Evolutionary conservation across 2,113 vertebrate species (phyloP).

Genomic region (Puntigrus tetrazona): DNA sequence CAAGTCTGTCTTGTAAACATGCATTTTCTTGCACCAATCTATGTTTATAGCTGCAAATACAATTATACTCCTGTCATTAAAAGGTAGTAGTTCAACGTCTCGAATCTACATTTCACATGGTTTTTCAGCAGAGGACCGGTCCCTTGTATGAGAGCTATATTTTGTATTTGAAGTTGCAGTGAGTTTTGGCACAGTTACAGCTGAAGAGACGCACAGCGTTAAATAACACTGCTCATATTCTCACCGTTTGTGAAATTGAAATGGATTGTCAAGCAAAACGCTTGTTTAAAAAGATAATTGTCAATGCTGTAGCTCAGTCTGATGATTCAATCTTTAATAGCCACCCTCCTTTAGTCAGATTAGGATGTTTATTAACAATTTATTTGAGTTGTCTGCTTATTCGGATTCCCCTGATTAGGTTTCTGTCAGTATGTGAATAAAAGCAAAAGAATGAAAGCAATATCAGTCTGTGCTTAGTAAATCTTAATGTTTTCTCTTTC

Average conservation of each 20-base stretch:
- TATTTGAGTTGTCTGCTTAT: slow-evolving; percentile 72
- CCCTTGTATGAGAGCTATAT: neutral
- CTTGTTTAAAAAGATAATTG: slow-evolving; percentile 65
- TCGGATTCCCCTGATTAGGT: slow-evolving; percentile 68
- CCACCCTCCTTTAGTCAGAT: slow-evolving; percentile 63
- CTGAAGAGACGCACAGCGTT: neutral
- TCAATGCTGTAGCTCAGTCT: slow-evolving; percentile 59
- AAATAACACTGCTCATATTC: slow-evolving; percentile 34
- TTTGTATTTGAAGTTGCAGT: slow-evolving; percentile 1
- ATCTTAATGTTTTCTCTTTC: slow-evolving; percentile 59
- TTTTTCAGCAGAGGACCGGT: neutral
- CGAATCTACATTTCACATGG: neutral
- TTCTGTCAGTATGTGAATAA: slow-evolving; percentile 59
- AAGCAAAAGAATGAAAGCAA: slow-evolving; percentile 61
- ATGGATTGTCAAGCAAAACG: slow-evolving; percentile 67
- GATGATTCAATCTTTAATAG: slow-evolving; percentile 71
- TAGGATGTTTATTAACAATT: slow-evolving; percentile 73
- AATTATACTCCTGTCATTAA: neutral
- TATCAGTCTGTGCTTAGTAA: slow-evolving; percentile 52
- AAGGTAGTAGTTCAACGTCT: neutral
- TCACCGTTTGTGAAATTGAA: slow-evolving; percentile 60
- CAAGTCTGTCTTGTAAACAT: neutral
- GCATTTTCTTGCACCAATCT: no score
- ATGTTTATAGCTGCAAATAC: no score
- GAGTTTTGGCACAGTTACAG: neutral